phyloP scores from a whole-genome alignment of 2,797 vertebrate species.

The Octomys mimax region DNA sequence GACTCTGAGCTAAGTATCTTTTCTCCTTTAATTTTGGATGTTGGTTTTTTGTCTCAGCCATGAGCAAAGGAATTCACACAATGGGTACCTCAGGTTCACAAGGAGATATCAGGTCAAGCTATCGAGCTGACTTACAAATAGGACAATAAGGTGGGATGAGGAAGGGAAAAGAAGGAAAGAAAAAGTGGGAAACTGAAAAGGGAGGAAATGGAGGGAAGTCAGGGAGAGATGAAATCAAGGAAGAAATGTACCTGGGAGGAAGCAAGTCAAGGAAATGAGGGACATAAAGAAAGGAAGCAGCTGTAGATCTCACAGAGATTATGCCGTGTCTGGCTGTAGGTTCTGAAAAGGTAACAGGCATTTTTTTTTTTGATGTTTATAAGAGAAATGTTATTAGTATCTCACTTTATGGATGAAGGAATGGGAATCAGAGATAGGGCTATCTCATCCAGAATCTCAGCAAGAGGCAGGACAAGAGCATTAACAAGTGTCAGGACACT shows the following conservation, averaged over 20 bases:
- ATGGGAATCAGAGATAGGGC: background rate
- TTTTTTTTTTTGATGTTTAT: background rate
- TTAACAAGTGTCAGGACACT: background rate
- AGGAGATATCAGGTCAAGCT: background rate
- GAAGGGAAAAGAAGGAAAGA: background rate
- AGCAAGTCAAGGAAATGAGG: background rate
- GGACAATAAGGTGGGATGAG: background rate
- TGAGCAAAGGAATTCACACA: background rate
- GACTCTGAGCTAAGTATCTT: background rate
- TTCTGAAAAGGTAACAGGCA: background rate
- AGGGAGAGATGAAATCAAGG: background rate
- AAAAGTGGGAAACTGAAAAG: background rate
- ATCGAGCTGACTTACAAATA: background rate
- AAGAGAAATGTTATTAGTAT: background rate
- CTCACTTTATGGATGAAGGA: background rate
- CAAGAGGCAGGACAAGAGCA: background rate
- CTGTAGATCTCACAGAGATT: background rate
- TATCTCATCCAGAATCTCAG: background rate
- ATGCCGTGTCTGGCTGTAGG: background rate
- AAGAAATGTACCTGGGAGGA: background rate
- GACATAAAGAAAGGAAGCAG: background rate
- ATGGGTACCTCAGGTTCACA: background rate
- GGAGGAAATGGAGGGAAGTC: background rate
- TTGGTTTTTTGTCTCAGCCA: background rate
- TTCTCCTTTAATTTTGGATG: background rate